Conservation (phyloP, 2,797 vertebrate species). For the Sciurus vulgaris region DNA sequence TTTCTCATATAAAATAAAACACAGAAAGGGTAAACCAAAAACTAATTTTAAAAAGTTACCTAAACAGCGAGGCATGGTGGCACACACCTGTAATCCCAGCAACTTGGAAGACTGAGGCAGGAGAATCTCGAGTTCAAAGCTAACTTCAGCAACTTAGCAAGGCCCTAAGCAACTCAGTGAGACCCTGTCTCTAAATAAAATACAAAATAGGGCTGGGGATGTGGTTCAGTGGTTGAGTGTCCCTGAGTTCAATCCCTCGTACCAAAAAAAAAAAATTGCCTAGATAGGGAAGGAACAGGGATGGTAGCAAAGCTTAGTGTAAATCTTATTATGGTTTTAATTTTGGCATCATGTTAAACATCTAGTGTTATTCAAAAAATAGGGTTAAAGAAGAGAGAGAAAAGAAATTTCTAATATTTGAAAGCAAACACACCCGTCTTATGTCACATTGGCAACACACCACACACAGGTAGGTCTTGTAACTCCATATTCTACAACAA, state of each 20-base stretch:
- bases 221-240: no score
- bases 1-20: conserved; percentile 39
- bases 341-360: not conserved
- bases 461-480: not conserved
- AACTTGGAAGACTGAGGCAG: no score
- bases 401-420: conserved; percentile 27
- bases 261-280: not conserved
- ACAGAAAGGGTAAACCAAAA: conserved; percentile 12
- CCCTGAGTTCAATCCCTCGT: no score
- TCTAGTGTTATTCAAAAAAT: not conserved
- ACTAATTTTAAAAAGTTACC: not conserved
- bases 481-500: not conserved
- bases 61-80: not conserved
- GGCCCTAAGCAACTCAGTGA: no score
- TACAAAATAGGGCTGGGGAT: no score
- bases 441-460: not conserved
- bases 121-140: no score
- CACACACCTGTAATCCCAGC: no score
- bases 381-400: not conserved
- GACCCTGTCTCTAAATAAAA: no score
- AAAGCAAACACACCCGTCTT: not conserved
- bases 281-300: not conserved
- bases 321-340: not conserved
- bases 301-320: not conserved
- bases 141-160: no score